Conservation (phyloP, 92 coral and sea anemone species). For the Montipora capitata region DNA sequence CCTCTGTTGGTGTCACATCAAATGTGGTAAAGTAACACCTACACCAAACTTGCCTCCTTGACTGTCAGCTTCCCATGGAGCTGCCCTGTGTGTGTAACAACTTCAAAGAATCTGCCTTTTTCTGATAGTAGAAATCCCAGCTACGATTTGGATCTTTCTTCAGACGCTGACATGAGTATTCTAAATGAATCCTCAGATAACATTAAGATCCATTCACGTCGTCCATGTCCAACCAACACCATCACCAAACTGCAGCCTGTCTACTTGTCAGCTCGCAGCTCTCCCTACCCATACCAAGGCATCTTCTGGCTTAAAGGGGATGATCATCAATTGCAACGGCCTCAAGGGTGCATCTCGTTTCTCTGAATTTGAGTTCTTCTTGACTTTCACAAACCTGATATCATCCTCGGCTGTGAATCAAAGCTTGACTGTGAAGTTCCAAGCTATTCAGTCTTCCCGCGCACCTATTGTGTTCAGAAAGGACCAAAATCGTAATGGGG, state of each 20-base stretch:
- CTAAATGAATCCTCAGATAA: background rate
- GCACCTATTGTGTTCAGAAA: conserved; percentile 31
- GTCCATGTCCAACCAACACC: conserved; percentile 2
- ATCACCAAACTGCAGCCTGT: conserved; percentile 15
- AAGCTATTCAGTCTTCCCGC: conserved; percentile 56
- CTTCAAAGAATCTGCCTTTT: conserved; percentile 9
- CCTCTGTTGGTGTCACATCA: background rate
- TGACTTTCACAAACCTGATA: conserved; percentile 51
- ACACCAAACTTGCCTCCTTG: conserved; percentile 14
- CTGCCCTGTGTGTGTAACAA: background rate
- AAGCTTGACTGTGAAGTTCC: conserved; percentile 45
- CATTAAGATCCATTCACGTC: background rate
- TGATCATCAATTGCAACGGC: conserved; percentile 64
- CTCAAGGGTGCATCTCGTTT: conserved; percentile 45
- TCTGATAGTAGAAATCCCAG: background rate
- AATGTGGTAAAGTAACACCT: background rate
- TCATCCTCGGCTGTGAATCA: conserved; percentile 59
- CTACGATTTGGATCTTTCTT: background rate
- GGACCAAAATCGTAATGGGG: conserved; percentile 40
- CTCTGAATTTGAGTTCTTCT: conserved; percentile 51
- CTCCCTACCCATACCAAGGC: background rate
- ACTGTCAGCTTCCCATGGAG: conserved; percentile 15
- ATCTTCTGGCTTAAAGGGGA: conserved; percentile 49
- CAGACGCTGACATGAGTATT: conserved; percentile 10
- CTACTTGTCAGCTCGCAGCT: background rate